Conservation (phyloP, 1,140 invertebrate genomes). For the Mylabris phalerata region DNA sequence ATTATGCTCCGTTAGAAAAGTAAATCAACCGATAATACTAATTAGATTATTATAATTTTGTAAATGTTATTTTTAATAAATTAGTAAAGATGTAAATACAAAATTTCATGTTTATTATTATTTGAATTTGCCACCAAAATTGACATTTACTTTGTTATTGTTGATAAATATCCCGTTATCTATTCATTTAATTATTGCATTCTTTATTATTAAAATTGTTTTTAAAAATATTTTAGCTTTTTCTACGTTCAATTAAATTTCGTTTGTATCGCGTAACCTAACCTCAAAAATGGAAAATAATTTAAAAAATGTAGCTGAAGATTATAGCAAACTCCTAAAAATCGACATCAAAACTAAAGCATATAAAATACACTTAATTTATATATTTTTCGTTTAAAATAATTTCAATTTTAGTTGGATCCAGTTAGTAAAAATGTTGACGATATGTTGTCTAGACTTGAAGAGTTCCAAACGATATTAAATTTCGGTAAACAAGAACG, state of each 20-base stretch:
- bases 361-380: not conserved
- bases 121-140: no score
- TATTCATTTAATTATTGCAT: no score
- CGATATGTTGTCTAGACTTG: constrained; percentile 38
- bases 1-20: constrained; percentile 95
- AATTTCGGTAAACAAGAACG: constrained; percentile 33
- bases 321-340: not conserved
- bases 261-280: not conserved
- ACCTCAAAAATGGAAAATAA: not conserved
- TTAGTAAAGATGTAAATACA: not conserved
- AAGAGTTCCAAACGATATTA: constrained; percentile 42
- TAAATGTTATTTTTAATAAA: not conserved
- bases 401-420: constrained; percentile 27
- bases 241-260: no score
- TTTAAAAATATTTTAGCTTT: no score
- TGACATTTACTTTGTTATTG: no score
- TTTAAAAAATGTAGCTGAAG: not conserved
- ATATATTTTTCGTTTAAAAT: no score
- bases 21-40: constrained; percentile 39
- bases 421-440: constrained; percentile 37
- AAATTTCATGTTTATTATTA: not conserved
- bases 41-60: not conserved
- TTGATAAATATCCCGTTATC: no score
- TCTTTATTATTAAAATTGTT: no score
- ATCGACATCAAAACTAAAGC: not conserved